A percentile compares a stretch with the other conserved stretches of the same genome.
phyloP scores from a whole-genome alignment of 1,140 invertebrate species.

The Drosophila kurseongensis region DNA sequence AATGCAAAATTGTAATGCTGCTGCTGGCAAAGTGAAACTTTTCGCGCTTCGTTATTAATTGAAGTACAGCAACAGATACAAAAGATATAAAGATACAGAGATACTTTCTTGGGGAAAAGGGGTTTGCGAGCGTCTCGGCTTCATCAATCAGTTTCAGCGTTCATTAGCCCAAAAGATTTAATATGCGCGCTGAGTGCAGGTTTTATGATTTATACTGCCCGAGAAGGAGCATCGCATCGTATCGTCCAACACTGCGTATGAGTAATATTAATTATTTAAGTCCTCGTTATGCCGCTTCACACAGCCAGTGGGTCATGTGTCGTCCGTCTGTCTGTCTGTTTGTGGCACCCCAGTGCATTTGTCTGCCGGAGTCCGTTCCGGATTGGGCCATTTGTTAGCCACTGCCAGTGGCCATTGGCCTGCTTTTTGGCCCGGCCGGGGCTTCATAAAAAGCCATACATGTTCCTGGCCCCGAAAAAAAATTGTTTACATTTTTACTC shows the following conservation, averaged over 20 bases:
- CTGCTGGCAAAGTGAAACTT: constrained; percentile 62
- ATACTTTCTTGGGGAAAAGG: constrained; percentile 6
- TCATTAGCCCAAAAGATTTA: constrained; percentile 73
- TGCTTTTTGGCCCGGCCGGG: constrained; percentile 57
- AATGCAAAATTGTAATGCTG: constrained; percentile 78
- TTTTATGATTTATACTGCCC: constrained; percentile 67
- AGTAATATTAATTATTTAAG: constrained; percentile 83
- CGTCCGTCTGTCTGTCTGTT: constrained; percentile 54
- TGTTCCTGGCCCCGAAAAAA: constrained; percentile 45
- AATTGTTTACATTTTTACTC: constrained; percentile 78
- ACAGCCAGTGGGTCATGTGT: constrained; percentile 31
- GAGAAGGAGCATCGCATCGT: constrained; percentile 11
- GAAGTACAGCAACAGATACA: constrained; percentile 51
- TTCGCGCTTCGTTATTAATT: constrained; percentile 71
- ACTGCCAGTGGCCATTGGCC: constrained; percentile 63
- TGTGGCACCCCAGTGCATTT: constrained; percentile 78
- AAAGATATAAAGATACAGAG: constrained; percentile 36
- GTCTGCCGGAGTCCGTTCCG: constrained; percentile 49
- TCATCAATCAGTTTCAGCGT: constrained; percentile 64
- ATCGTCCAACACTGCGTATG: constrained; percentile 53
- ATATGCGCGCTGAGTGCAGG: constrained; percentile 71
- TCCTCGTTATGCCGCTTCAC: constrained; percentile 63
- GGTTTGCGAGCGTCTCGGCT: constrained; percentile 35
- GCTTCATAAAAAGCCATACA: constrained; percentile 73
- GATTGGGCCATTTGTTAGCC: constrained; percentile 60